Conservation (phyloP, 2,888 invertebrate genomes). For the Lysandra bellargus region DNA sequence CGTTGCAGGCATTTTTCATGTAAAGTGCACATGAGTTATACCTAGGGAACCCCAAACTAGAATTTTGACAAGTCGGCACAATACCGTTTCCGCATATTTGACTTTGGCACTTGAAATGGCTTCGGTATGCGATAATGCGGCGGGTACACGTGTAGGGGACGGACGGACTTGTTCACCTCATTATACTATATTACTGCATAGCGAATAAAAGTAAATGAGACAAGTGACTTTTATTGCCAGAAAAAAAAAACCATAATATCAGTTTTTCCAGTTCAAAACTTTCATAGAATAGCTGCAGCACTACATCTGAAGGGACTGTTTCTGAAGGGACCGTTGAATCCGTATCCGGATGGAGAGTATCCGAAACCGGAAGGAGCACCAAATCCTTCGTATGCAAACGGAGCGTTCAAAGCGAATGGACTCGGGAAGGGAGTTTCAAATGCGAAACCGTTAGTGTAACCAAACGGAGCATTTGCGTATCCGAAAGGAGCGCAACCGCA, state of each 20-base stretch:
- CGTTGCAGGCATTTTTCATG: too few relatives aligned
- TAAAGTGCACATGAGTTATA: too few relatives aligned
- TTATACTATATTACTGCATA: slow-evolving; percentile 2
- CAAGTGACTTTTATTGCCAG: background rate
- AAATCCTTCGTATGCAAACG: background rate
- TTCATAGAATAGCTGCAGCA: background rate
- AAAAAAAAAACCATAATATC: too few relatives aligned
- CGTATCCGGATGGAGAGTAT: background rate
- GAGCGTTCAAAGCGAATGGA: background rate
- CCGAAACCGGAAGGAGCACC: background rate
- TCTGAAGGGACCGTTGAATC: background rate
- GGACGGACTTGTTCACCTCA: slow-evolving; percentile 45
- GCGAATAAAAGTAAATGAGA: background rate
- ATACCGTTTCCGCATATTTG: slow-evolving; percentile 66
- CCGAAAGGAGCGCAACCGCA: background rate
- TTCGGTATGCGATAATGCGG: slow-evolving; percentile 59
- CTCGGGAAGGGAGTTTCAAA: background rate
- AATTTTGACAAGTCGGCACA: slow-evolving; percentile 44
- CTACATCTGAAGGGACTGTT: background rate
- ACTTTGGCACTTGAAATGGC: slow-evolving; percentile 55
- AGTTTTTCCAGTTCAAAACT: too few relatives aligned
- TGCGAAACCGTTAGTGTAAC: background rate
- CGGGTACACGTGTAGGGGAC: slow-evolving; percentile 57
- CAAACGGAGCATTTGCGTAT: background rate
- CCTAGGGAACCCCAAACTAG: slow-evolving; percentile 31